Base-by-base conservation (phyloP, 2,113 vertebrate genomes). In the Macquaria ambigua region DNA sequence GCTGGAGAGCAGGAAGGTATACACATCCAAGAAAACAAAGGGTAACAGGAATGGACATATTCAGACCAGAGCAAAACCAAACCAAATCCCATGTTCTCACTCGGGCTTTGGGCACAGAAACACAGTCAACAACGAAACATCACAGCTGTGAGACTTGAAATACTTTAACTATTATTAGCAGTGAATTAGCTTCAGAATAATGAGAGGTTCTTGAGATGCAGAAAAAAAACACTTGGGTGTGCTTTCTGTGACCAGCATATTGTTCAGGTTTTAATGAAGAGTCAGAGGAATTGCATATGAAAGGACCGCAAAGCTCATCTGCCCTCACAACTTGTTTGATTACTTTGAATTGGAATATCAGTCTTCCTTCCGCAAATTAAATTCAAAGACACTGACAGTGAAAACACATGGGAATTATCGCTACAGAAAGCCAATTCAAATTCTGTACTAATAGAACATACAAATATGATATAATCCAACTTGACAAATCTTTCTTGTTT, bases 31-130 rank as follows among this genome's bases (percentile, higher is more conserved):
- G 23, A 70, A 77, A 87, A 87, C 52, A 89, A 84, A 92, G 28
- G 25, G 39, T 83, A 77, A 94, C 75, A 82, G 53, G 84, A 84
- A 10, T 59, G 66, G 84, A 93, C 91, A 87, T 78, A 74, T 82
- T 85, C 81, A 78, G 84, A 94, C 73, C 87, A 90, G 64, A 78
- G 56, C 70, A 73, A 79, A 80, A 86, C 76, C 72, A 79, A 82
- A 83, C 34, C 53, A 69, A 71, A 74, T 34, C 55, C 55, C 41
- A 16, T n/a, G 41, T 83, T 80, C 68, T 66, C 21, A 39, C 50
- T 25, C 21, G 2, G 18, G 59, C 50, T 78, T 31, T 69, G 9
- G 48, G 52, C 10, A 1, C 71, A 82, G 62, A 55, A 50, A 68
- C 66, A 73, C 16, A 72, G 11, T 67, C 46, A 14, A 71, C 11